Evolutionary conservation across 2,888 invertebrate genomes (phyloP).

Genomic region (Aelia acuminata): DNA sequence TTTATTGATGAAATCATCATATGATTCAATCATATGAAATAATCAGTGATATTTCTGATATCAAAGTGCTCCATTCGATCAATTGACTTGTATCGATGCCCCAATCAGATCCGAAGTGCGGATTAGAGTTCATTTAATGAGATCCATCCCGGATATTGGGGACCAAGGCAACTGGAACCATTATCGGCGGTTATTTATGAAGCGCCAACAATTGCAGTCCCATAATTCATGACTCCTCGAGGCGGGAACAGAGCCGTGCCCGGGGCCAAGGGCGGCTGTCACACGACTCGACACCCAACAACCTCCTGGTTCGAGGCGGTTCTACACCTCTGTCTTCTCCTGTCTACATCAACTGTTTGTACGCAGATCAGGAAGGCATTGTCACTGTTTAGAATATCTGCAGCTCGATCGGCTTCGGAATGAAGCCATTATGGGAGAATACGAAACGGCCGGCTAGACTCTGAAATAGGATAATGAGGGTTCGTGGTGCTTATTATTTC

Average conservation of each 20-base stretch:
- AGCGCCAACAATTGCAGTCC: neutral
- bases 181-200: conserved; percentile 16
- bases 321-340: neutral
- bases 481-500: neutral
- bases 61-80: no score
- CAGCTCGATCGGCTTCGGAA: neutral
- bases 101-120: neutral
- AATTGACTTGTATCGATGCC: neutral
- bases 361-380: conserved; percentile 14
- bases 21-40: no score
- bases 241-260: neutral
- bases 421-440: neutral
- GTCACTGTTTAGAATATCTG: conserved; percentile 1
- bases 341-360: neutral
- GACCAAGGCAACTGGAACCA: conserved; percentile 27
- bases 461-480: neutral
- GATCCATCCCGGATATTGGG: conserved; percentile 8
- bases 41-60: no score
- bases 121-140: neutral
- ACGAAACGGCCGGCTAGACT: neutral
- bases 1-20: no score
- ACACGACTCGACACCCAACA: conserved; percentile 16
- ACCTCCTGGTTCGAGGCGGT: neutral
- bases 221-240: neutral
- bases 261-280: conserved; percentile 30